Conservation (phyloP, 1,140 invertebrate genomes). For the Patella vulgata region DNA sequence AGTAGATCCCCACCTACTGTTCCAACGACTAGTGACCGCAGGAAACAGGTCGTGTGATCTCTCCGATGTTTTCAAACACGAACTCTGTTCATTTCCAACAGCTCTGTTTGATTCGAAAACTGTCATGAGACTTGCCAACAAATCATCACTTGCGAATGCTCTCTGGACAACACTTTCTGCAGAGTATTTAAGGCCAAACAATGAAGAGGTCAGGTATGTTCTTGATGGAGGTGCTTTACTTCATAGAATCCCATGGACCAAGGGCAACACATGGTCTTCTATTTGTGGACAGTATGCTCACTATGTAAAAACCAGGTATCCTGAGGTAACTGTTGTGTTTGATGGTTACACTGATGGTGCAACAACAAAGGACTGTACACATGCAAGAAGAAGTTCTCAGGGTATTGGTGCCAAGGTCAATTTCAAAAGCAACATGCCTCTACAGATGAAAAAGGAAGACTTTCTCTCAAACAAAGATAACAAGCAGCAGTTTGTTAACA, state of each 20-base stretch:
- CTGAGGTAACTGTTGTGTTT: conserved; percentile 18
- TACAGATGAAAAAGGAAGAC: conserved; percentile 17
- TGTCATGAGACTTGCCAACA: conserved; percentile 7
- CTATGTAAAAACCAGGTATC: neutral
- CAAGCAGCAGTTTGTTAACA: conserved; percentile 29
- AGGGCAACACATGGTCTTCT: conserved; percentile 2
- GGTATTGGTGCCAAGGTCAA: too few relatives aligned
- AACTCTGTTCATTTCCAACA: conserved; percentile 15
- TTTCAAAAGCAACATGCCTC: neutral
- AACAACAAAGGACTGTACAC: conserved; percentile 18
- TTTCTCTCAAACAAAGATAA: conserved; percentile 31
- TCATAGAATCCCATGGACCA: conserved; percentile 10
- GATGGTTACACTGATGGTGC: conserved; percentile 17
- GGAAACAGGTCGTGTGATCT: neutral
- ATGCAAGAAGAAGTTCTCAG: neutral
- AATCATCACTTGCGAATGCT: conserved; percentile 4
- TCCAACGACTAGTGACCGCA: conserved; percentile 11
- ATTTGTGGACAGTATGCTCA: neutral
- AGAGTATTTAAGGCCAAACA: too few relatives aligned
- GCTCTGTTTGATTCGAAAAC: conserved; percentile 10
- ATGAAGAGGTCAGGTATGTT: conserved; percentile 1
- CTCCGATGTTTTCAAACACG: conserved; percentile 2
- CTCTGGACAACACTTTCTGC: neutral
- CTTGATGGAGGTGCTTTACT: conserved; percentile 19
- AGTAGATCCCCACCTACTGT: conserved; percentile 11